A percentile compares a stretch with the other conserved stretches of the same genome.
Evolutionary conservation across 1,140 invertebrate species (phyloP).

Genomic region (Mamestra configurata): DNA sequence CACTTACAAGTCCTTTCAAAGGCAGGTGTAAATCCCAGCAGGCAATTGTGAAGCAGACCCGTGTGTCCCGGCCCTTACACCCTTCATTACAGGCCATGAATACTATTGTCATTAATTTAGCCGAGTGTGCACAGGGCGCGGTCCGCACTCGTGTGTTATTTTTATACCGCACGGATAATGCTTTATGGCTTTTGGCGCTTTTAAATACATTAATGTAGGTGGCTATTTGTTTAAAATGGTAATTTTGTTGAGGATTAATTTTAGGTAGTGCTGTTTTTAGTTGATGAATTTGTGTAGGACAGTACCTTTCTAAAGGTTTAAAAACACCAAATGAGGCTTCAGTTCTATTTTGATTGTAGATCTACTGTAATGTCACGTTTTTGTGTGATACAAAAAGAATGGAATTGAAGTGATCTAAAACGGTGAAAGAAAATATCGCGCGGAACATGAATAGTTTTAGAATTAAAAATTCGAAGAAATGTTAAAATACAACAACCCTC

Average conservation of each 20-base stretch:
- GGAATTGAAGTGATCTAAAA: no score
- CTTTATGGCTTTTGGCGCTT: slow-evolving; percentile 5
- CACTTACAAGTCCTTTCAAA: background rate
- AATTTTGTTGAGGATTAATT: slow-evolving; percentile 17
- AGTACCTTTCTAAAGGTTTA: no score
- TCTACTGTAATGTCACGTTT: no score
- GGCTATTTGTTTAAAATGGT: slow-evolving; percentile 20
- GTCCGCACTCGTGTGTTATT: background rate
- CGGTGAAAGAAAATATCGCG: no score
- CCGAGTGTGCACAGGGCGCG: slow-evolving; percentile 31
- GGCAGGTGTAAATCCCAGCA: slow-evolving; percentile 35
- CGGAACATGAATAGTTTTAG: no score
- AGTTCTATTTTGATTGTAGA: no score
- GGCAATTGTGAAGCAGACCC: background rate
- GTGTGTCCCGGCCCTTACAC: slow-evolving; percentile 5
- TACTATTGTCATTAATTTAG: slow-evolving; percentile 42
- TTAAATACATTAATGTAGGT: slow-evolving; percentile 23
- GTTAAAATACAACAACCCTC: no score
- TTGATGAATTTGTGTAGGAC: background rate
- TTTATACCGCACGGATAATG: slow-evolving; percentile 10
- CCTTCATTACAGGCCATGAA: slow-evolving; percentile 28
- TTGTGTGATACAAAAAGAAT: no score
- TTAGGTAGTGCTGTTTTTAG: background rate
- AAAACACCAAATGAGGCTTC: no score
- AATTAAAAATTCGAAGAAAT: no score